A percentile compares a stretch with the other conserved stretches of the same genome.
Evolutionary conservation across 1,140 invertebrate genomes (phyloP).

Genomic region (Cyclargus thomasi): DNA sequence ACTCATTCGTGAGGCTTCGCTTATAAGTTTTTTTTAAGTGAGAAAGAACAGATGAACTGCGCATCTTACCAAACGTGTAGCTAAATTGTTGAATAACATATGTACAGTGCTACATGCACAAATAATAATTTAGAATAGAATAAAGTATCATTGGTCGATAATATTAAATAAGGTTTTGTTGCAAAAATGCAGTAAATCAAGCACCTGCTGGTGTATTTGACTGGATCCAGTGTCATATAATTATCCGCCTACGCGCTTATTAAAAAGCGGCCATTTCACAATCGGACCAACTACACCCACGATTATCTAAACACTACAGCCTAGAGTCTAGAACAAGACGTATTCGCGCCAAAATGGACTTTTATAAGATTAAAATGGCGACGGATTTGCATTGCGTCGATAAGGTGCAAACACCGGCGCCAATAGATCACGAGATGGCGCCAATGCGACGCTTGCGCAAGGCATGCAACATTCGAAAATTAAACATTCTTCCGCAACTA

Average conservation of each 20-base stretch:
- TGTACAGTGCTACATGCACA: too few species aligned
- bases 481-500: slow-evolving; percentile 19
- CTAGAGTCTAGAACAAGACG: slow-evolving; percentile 41
- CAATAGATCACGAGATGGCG: slow-evolving; percentile 66
- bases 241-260: slow-evolving; percentile 55
- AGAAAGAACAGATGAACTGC: too few species aligned
- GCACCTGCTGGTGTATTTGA: slow-evolving; percentile 36
- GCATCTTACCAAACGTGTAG: too few species aligned
- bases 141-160: too few species aligned
- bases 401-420: slow-evolving; percentile 47
- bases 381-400: slow-evolving; percentile 61
- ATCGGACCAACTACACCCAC: slow-evolving; percentile 41
- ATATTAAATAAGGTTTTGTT: too few species aligned
- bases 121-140: too few species aligned
- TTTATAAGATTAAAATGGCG: slow-evolving; percentile 59
- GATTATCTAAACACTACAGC: slow-evolving; percentile 20
- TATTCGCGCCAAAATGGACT: slow-evolving; percentile 45
- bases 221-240: slow-evolving; percentile 51
- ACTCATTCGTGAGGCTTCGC: too few species aligned
- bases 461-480: slow-evolving; percentile 30
- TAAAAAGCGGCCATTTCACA: slow-evolving; percentile 60
- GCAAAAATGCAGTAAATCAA: slow-evolving; percentile 22
- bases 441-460: slow-evolving; percentile 52
- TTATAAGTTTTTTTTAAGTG: too few species aligned
- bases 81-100: too few species aligned